Percentiles rank a stretch among this genome's conserved stretches.
phyloP scores from a whole-genome alignment of 2,113 vertebrate species.

The Tinamus guttatus region DNA sequence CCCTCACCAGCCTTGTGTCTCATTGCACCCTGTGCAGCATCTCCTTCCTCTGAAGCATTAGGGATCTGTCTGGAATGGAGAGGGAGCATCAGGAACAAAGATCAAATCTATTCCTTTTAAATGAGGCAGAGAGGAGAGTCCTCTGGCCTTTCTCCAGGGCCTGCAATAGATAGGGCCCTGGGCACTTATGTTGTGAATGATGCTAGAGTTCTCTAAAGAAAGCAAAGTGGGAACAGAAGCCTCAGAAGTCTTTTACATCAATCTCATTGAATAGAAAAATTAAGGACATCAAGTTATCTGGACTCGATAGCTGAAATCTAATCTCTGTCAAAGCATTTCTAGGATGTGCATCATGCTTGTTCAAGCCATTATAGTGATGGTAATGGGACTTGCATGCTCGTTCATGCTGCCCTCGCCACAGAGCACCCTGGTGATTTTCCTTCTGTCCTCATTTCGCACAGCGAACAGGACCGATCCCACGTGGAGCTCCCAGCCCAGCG shows the following conservation, averaged over 20 bases:
- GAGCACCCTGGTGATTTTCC: background rate
- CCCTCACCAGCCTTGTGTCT: background rate
- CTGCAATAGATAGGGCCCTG: background rate
- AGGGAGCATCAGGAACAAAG: background rate
- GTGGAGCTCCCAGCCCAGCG: rapidly evolving
- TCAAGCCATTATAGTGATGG: background rate
- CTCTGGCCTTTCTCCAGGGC: background rate
- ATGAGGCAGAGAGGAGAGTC: background rate
- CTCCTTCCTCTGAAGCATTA: background rate
- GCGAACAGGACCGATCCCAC: background rate
- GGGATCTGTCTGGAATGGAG: background rate
- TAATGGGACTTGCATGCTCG: background rate
- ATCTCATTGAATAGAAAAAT: background rate
- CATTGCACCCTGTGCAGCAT: background rate
- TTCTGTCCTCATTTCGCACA: background rate
- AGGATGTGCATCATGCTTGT: background rate
- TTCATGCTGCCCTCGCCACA: background rate
- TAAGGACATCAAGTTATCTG: background rate
- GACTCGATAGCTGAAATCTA: background rate
- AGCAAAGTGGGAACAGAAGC: background rate
- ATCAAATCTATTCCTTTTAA: background rate
- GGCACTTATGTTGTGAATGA: background rate
- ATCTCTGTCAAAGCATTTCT: conserved; percentile 23
- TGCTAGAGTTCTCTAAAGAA: background rate
- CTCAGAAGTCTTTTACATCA: background rate